A percentile compares a stretch with the other conserved stretches of the same genome.
phyloP scores from a whole-genome alignment of 2,113 vertebrate genomes.

The Mesembrinibis cayennensis region DNA sequence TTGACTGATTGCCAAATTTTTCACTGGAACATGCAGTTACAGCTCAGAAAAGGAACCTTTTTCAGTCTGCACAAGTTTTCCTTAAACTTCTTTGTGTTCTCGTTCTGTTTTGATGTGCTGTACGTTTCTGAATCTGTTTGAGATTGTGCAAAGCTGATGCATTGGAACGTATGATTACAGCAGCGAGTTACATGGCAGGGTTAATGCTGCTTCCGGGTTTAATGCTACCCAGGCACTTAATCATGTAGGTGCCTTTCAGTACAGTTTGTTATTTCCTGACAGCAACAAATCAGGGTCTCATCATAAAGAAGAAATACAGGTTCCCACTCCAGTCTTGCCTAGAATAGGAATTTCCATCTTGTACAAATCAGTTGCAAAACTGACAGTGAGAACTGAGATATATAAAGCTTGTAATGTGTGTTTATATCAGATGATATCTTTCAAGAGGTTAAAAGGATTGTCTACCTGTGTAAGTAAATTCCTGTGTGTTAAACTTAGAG shows the following conservation, averaged over 20 bases:
- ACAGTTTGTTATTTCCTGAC: conserved; percentile 35
- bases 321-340: background rate
- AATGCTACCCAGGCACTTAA: background rate
- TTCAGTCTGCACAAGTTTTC: rapidly evolving
- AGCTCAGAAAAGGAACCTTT: background rate
- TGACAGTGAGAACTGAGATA: background rate
- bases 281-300: background rate
- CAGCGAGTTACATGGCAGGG: background rate
- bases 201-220: background rate
- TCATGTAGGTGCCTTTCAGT: background rate
- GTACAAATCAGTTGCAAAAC: background rate
- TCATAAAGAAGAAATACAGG: conserved; percentile 44
- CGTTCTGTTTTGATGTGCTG: rapidly evolving
- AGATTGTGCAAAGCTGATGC: background rate
- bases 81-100: background rate
- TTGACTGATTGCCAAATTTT: background rate
- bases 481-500: background rate
- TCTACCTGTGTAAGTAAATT: conserved; percentile 38
- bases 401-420: conserved; percentile 22
- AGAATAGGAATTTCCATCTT: conserved; percentile 19
- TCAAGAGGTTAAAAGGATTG: background rate
- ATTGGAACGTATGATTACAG: background rate
- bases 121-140: rapidly evolving
- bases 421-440: background rate
- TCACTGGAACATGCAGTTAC: background rate